Percentiles rank a stretch among this genome's conserved stretches.
Conservation (phyloP, 2,888 invertebrate species). For the Pycnomerus fuliginosus region DNA sequence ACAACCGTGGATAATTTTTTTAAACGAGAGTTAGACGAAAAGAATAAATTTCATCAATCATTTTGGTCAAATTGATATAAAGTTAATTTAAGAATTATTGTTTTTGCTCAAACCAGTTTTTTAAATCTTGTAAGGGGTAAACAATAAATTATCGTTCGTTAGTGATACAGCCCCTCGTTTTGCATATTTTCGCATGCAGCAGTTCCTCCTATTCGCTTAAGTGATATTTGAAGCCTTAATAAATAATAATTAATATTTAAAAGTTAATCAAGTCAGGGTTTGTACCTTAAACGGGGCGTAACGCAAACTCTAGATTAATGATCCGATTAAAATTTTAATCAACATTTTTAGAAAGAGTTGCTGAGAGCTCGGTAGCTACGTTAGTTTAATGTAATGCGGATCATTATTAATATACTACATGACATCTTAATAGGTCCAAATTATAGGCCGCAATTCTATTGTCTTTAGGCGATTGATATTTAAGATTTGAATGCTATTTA, state of each 20-base stretch:
- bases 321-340: slow-evolving; percentile 38
- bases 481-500: too few species aligned
- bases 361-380: slow-evolving; percentile 39
- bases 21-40: slow-evolving; percentile 26
- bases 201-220: too few species aligned
- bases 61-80: too few species aligned
- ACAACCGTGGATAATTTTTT: slow-evolving; percentile 30
- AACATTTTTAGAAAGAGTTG: slow-evolving; percentile 32
- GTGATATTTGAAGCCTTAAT: slow-evolving; percentile 16
- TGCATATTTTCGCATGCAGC: too few species aligned
- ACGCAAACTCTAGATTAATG: slow-evolving; percentile 32
- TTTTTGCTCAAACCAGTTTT: too few species aligned
- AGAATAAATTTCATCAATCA: slow-evolving; percentile 29
- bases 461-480: slow-evolving; percentile 18
- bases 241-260: slow-evolving; percentile 29
- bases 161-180: too few species aligned
- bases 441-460: slow-evolving; percentile 33
- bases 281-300: slow-evolving; percentile 28
- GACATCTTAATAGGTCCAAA: slow-evolving; percentile 44
- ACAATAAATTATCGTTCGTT: too few species aligned
- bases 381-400: slow-evolving; percentile 38
- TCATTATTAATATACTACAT: slow-evolving; percentile 37
- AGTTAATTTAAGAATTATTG: too few species aligned
- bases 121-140: too few species aligned
- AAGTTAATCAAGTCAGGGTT: slow-evolving; percentile 30